Percentiles rank a stretch among this genome's conserved stretches.
phyloP scores from a whole-genome alignment of 2,113 vertebrate genomes.

The Anser cygnoides region DNA sequence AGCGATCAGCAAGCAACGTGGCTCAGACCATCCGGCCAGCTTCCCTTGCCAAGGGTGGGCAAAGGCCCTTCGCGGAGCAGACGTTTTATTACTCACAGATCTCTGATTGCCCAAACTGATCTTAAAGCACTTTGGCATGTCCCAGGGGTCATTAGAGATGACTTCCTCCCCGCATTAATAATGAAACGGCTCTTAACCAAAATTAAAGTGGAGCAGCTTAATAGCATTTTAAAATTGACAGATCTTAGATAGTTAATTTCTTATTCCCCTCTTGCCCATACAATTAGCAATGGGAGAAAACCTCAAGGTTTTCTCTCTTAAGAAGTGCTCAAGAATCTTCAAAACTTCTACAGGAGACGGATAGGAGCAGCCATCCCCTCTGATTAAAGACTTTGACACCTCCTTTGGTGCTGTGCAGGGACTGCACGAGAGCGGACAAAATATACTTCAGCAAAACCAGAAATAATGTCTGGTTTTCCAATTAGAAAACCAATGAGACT shows the following conservation, averaged over 20 bases:
- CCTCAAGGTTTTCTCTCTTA: background rate
- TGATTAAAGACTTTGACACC: background rate
- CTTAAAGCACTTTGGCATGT: conserved; percentile 40
- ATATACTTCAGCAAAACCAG: background rate
- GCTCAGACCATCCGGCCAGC: background rate
- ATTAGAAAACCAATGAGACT: fast-evolving
- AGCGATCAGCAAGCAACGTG: background rate
- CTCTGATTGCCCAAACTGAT: conserved; percentile 49
- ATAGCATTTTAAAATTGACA: background rate
- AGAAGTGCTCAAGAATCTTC: background rate
- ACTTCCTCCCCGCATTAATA: background rate
- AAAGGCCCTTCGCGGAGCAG: background rate
- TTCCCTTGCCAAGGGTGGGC: conserved; percentile 36
- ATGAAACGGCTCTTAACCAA: background rate
- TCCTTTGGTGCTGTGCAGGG: fast-evolving
- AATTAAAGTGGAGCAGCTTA: background rate
- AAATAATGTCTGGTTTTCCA: fast-evolving
- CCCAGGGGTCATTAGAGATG: background rate
- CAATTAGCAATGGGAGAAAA: background rate
- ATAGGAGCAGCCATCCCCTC: background rate
- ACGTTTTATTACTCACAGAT: conserved; percentile 32
- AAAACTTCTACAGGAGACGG: background rate
- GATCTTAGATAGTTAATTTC: background rate
- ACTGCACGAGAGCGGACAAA: background rate
- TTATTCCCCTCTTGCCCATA: background rate